Conservation (phyloP, 2,113 vertebrate species). For the Erythrocebus patas region DNA sequence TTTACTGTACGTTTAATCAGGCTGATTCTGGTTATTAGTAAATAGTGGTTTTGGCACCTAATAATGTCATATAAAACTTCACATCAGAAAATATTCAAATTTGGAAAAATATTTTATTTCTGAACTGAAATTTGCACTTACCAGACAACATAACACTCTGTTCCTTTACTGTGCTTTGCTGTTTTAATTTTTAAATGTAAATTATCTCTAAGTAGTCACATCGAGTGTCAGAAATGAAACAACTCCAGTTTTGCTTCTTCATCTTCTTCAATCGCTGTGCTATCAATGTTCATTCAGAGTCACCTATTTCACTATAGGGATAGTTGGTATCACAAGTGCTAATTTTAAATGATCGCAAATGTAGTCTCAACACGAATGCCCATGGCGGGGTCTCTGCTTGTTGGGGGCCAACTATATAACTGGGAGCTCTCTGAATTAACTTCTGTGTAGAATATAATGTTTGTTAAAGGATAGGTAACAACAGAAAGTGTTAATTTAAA, state of each 20-base stretch:
- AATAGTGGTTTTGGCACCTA: neutral
- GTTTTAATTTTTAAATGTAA: slow-evolving; percentile 11
- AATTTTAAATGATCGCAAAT: neutral
- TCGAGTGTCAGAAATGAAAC: neutral
- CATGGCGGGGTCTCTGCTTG: neutral
- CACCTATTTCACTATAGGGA: neutral
- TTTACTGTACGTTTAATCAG: neutral
- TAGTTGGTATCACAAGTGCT: neutral
- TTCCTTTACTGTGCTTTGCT: neutral
- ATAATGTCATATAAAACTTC: neutral
- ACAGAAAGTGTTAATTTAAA: slow-evolving; percentile 30
- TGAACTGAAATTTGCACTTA: neutral
- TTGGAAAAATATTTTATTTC: neutral
- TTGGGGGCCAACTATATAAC: neutral
- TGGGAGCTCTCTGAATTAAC: neutral
- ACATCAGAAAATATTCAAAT: neutral
- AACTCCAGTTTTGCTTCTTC: neutral
- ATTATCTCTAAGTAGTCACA: neutral
- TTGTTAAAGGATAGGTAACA: neutral
- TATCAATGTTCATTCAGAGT: neutral
- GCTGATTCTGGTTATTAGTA: neutral
- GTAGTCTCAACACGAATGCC: neutral
- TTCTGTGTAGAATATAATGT: neutral
- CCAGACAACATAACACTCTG: neutral
- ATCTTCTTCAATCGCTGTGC: neutral